Base-by-base conservation (phyloP, 2,888 invertebrate species). In the Drosophila melanosoma region DNA sequence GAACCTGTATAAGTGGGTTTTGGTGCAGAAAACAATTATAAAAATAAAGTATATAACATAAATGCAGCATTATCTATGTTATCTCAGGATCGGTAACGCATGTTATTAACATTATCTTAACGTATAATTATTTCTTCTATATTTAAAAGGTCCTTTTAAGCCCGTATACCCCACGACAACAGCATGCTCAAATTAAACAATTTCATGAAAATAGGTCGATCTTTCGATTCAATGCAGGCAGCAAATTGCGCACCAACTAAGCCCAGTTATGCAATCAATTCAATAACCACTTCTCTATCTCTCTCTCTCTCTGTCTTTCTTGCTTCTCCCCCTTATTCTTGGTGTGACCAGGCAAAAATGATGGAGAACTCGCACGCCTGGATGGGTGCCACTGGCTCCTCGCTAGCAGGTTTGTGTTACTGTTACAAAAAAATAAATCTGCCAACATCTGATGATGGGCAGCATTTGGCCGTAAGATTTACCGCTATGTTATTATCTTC, bases 341-440 rank as follows among this genome's bases (percentile, higher is more conserved):
- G 26, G 38, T 65, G 20, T 62, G 96, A 95, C 80, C 96, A 98
- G 98, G 98, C 98, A 91, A 97, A 98, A 94, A 95, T 98, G 94
- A 94, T 98, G 94, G 98, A 98, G 94, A 97, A 96, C 87, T 97
- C 97, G 82, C 97, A 98, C 93, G 97, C 97, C 92, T 98, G 98
- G 98, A 96, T 98, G 94, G 97, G 97, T 8, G 85, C 90, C 90
- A 96, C 97, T 82, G 97, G 97, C 74, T 97, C 97, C 74, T 96
- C 97, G 91, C 96, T 97, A 94, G 96, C 97, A 95, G 97, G 97
- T 98, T 96, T 95, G 97, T 91, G 74, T 57, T 12, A 36, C 17
- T 45, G 8, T 23, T 23, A 26, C 26, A 26, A 4, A 12, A 51
- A 20, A 10, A 38, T 11, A 58, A 29, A 29, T 29, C 29, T 29